Conservation (phyloP, 1,140 invertebrate species). For the Papilio machaon region DNA sequence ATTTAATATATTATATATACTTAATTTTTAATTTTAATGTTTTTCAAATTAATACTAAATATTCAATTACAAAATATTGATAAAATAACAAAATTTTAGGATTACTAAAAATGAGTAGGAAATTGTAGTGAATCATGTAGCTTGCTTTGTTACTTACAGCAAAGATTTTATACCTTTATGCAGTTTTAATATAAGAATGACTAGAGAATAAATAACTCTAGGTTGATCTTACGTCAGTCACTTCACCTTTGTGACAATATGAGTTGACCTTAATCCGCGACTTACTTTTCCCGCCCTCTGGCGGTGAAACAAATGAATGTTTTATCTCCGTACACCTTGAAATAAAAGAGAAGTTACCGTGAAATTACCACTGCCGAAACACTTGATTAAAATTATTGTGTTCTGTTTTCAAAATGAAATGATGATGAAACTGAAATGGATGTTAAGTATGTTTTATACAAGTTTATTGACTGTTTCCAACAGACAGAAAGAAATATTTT, state of each 20-base stretch:
- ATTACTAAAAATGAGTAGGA: too few relatives aligned
- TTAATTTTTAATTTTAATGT: too few relatives aligned
- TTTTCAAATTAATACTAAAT: too few relatives aligned
- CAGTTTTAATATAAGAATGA: not conserved
- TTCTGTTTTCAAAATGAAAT: not conserved
- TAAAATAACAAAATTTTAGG: too few relatives aligned
- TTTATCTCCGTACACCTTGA: not conserved
- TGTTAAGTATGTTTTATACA: too few relatives aligned
- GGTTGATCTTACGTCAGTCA: not conserved
- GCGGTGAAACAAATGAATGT: slow-evolving; percentile 8
- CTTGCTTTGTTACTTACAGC: not conserved
- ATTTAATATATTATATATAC: too few relatives aligned
- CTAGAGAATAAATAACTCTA: not conserved
- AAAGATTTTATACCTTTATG: not conserved
- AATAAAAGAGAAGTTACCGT: not conserved
- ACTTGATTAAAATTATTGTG: not conserved
- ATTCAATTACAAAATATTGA: too few relatives aligned
- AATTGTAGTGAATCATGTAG: too few relatives aligned
- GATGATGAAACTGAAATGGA: too few relatives aligned
- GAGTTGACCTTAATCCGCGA: slow-evolving; percentile 10
- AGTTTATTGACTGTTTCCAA: too few relatives aligned
- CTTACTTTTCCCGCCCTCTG: slow-evolving; percentile 6
- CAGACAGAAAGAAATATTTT: too few relatives aligned
- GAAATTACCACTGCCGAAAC: not conserved
- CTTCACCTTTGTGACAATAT: slow-evolving; percentile 20